Base-by-base conservation (phyloP, 2,888 invertebrate genomes). In the Hypena proboscidalis region DNA sequence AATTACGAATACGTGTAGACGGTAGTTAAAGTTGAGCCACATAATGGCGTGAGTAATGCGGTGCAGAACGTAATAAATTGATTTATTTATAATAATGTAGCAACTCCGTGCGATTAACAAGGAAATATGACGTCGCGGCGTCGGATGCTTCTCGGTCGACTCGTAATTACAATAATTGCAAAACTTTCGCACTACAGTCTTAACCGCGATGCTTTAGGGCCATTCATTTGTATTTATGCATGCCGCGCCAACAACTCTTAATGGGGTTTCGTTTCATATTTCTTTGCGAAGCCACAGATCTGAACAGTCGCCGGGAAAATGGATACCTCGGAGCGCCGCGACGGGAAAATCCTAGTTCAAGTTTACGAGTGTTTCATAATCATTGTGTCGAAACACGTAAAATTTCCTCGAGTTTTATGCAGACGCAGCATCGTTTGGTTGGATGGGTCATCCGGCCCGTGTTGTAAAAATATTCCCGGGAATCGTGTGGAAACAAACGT, bases 161-260 rank as follows among this genome's bases (percentile, higher is more conserved):
- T 81, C 82, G 76, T 87, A 86, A 87, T 88, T 85, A 85, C 80
- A 83, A 84, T 89, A 87, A 89, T 88, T 87, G 83, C 86, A 72
- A 85, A 90, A 90, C 76, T 89, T 88, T 80, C 72, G 61, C 79
- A 77, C 79, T 77, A 74, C 75, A 77, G 73, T 67, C 79, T 82
- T 78, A 80, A 79, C 76, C 70, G 69, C 74, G 71, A 71, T 79
- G 75, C 77, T 79, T 75, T 74, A 71, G 68, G 67, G 76, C 79
- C 77, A 80, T 85, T 85, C 77, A 79, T 83, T 82, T 77, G 74
- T 80, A 78, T 83, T 83, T 81, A 77, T 80, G 77, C 77, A 76
- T 69, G 71, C 74, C 69, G 70, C 73, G 74, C 77, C 76, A 80
- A 77, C 77, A 78, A 78, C 61, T 71, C 71, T 69, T 74, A 75